Evolutionary conservation across 2,888 invertebrate genomes (phyloP).

Genomic region (Erebia epiphron): DNA sequence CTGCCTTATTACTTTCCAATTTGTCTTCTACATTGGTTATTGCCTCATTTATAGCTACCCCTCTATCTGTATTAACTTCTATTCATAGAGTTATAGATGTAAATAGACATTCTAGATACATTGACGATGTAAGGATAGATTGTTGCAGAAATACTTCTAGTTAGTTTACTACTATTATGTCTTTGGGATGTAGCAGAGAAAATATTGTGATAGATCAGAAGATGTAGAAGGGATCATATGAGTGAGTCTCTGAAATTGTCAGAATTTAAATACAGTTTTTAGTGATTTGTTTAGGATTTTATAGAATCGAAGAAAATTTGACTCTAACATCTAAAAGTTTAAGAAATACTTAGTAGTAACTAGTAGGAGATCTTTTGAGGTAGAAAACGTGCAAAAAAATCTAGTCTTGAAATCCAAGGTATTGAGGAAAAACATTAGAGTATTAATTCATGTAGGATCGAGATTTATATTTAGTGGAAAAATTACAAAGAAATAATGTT

Average conservation of each 20-base stretch:
- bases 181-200: background rate
- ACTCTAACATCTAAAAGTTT: too few relatives aligned
- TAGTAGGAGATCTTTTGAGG: too few relatives aligned
- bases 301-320: too few relatives aligned
- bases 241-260: background rate
- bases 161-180: background rate
- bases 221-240: background rate
- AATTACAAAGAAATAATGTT: background rate
- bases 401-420: too few relatives aligned
- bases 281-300: too few relatives aligned
- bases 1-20: conserved; percentile 83
- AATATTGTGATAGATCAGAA: background rate
- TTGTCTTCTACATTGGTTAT: conserved; percentile 79
- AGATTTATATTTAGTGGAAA: background rate
- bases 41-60: conserved; percentile 68
- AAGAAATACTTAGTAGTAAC: too few relatives aligned
- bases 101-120: conserved; percentile 25
- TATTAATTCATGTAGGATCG: too few relatives aligned
- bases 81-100: conserved; percentile 36
- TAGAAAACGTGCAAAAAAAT: too few relatives aligned
- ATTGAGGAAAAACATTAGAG: too few relatives aligned
- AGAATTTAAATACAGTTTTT: too few relatives aligned
- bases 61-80: conserved; percentile 53
- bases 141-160: conserved; percentile 2
- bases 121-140: conserved; percentile 14